Conservation (phyloP, 2,888 invertebrate species). For the Saturnia pavonia region DNA sequence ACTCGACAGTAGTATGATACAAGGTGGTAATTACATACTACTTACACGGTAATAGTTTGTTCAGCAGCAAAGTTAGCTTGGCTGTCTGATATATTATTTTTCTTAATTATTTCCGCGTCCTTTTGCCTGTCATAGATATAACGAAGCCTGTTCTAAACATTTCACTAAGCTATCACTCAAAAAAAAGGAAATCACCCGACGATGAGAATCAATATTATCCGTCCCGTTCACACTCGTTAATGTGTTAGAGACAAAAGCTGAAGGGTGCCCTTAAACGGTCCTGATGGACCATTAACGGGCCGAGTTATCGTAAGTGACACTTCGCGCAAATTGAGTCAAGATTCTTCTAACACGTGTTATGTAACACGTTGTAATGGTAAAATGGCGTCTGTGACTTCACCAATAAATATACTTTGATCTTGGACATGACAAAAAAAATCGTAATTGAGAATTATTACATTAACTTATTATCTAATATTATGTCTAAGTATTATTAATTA, state of each 20-base stretch:
- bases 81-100: too few relatives aligned
- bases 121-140: neutral
- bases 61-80: too few relatives aligned
- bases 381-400: neutral
- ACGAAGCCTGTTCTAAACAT: neutral
- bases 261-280: constrained; percentile 38
- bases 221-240: constrained; percentile 17
- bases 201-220: constrained; percentile 19
- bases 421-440: neutral
- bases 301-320: constrained; percentile 56
- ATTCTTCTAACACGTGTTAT: constrained; percentile 23
- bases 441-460: too few relatives aligned
- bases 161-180: constrained; percentile 1
- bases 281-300: constrained; percentile 54
- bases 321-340: constrained; percentile 51
- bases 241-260: constrained; percentile 15
- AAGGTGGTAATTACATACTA: too few relatives aligned
- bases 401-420: neutral
- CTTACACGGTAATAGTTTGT: too few relatives aligned
- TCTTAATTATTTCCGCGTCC: too few relatives aligned
- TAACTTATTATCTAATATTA: too few relatives aligned
- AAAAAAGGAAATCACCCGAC: constrained; percentile 16
- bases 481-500: too few relatives aligned
- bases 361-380: neutral
- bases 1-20: too few relatives aligned